phyloP scores from a whole-genome alignment of 2,888 invertebrate species.

The Pelosia muscerda region DNA sequence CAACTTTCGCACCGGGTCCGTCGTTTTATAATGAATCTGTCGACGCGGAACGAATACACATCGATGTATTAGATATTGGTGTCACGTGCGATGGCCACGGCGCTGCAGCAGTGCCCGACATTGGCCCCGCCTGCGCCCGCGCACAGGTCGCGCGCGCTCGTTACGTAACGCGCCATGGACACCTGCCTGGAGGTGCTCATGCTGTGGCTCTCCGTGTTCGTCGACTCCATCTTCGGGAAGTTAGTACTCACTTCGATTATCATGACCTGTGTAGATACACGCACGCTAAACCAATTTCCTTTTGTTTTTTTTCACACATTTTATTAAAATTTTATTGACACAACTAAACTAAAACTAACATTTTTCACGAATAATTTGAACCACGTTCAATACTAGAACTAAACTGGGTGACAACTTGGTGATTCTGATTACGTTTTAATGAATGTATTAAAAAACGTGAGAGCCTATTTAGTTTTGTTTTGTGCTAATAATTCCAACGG shows the following conservation, averaged over 20 bases:
- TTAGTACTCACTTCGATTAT: constrained; percentile 52
- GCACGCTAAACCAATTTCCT: background rate
- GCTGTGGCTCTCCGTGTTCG: constrained; percentile 63
- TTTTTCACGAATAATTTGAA: background rate
- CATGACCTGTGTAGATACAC: background rate
- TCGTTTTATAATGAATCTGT: constrained; percentile 43
- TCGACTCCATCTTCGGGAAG: constrained; percentile 61
- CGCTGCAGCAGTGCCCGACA: constrained; percentile 22
- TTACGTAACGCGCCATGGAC: constrained; percentile 46
- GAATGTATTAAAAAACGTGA: background rate
- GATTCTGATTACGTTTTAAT: background rate
- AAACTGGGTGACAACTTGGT: no score
- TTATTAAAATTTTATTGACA: background rate
- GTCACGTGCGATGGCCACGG: constrained; percentile 50
- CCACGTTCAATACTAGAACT: background rate
- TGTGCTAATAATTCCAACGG: no score
- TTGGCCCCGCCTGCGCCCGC: constrained; percentile 21
- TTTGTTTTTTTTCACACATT: background rate
- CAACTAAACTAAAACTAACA: background rate
- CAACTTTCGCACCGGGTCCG: constrained; percentile 33
- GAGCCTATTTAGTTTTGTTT: background rate
- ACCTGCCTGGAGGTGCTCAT: constrained; percentile 59
- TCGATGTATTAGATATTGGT: constrained; percentile 46
- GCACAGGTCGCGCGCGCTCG: constrained; percentile 17
- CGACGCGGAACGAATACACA: constrained; percentile 39